phyloP scores from a whole-genome alignment of 2,113 vertebrate species.

The Mesoclemmys tuberculata region DNA sequence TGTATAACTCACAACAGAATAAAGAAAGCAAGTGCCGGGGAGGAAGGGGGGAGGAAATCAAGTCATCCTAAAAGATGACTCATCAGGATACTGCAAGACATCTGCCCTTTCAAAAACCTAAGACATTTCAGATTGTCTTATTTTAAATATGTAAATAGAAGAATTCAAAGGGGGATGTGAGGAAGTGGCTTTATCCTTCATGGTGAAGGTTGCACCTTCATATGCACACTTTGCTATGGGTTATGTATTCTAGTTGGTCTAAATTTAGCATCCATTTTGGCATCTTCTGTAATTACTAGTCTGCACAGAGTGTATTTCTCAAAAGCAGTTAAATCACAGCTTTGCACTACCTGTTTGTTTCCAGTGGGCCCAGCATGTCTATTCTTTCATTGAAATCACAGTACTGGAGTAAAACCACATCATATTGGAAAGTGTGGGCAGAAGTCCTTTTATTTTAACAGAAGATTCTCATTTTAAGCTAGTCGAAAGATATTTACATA shows the following conservation, averaged over 20 bases:
- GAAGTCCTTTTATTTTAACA: background rate
- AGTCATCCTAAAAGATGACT: background rate
- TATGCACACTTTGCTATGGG: background rate
- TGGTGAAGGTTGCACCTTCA: background rate
- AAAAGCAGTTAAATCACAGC: background rate
- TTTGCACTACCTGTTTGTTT: background rate
- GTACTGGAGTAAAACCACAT: background rate
- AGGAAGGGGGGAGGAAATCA: rapidly evolving
- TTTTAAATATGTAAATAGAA: background rate
- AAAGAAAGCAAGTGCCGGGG: background rate
- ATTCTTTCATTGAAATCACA: background rate
- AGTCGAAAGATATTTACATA: background rate
- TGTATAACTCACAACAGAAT: background rate
- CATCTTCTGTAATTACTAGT: background rate
- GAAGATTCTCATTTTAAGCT: background rate
- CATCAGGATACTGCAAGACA: background rate
- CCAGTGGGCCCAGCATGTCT: background rate
- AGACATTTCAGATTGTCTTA: background rate
- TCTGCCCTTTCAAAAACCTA: background rate
- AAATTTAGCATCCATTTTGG: background rate
- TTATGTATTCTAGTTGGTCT: background rate
- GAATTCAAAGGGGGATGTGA: background rate
- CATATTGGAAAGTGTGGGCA: background rate
- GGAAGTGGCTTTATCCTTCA: background rate
- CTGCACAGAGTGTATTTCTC: background rate